Evolutionary conservation across 2,113 vertebrate genomes (phyloP).

Genomic region (Malurus alboscapulatus): DNA sequence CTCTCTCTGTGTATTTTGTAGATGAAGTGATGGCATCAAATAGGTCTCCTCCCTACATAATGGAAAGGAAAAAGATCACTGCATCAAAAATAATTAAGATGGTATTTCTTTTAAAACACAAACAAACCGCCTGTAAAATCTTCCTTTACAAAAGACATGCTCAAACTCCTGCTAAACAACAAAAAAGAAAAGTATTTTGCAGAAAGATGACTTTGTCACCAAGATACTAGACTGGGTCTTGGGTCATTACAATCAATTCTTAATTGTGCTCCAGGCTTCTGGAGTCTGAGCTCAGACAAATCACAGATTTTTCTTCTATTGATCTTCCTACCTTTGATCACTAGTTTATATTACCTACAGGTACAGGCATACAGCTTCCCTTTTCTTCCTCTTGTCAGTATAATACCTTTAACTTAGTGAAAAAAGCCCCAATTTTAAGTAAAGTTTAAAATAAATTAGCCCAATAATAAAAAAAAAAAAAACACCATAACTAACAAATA

Average conservation of each 20-base stretch:
- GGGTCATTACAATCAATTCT: background rate
- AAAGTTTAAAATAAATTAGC: background rate
- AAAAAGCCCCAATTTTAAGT: background rate
- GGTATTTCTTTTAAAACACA: background rate
- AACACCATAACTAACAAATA: background rate
- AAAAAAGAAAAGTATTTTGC: background rate
- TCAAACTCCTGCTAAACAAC: background rate
- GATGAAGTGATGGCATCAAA: constrained; percentile 97
- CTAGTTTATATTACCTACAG: background rate
- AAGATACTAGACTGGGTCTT: background rate
- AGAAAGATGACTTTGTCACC: background rate
- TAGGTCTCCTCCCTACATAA: constrained; percentile 88
- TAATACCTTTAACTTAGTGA: background rate
- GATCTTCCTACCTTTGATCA: background rate
- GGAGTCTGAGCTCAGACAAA: background rate
- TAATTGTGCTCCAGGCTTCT: background rate
- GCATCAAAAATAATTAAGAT: background rate
- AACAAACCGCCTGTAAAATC: background rate
- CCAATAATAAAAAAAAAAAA: background rate
- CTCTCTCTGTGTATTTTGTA: constrained; percentile 92
- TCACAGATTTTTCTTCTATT: background rate
- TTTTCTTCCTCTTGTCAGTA: background rate
- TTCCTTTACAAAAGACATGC: background rate
- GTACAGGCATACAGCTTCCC: background rate
- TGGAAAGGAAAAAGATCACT: background rate